These are phyloP conservation scores for Drosophila robusta DNA, from an alignment of 2,888 invertebrate genomes.

Conservation along the genomic window DNA sequence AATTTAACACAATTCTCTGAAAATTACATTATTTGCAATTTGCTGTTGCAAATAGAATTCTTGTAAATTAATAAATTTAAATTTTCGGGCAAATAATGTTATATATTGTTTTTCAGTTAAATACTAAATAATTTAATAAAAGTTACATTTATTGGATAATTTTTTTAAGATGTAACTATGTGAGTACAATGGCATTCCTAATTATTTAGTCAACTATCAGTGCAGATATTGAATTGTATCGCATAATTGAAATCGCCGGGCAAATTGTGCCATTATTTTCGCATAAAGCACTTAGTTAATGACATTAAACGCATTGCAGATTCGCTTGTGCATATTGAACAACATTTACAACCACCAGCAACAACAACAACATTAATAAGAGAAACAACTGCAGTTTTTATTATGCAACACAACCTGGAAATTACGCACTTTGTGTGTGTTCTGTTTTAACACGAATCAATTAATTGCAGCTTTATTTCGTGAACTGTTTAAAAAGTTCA, in stretches of 20 bases:
- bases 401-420: conserved; percentile 25
- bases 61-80: too few species aligned
- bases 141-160: background rate
- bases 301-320: conserved; percentile 22
- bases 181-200: too few species aligned
- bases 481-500: conserved; percentile 44
- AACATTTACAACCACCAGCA: conserved; percentile 21
- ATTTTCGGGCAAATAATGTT: too few species aligned
- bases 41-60: too few species aligned
- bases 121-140: too few species aligned
- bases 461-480: conserved; percentile 69
- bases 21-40: too few species aligned
- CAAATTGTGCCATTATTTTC: conserved; percentile 15
- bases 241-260: conserved; percentile 7
- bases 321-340: conserved; percentile 8
- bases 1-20: too few species aligned
- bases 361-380: conserved; percentile 8
- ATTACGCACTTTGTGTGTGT: conserved; percentile 15
- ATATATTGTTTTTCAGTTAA: too few species aligned
- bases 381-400: conserved; percentile 45
- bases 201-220: background rate
- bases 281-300: conserved; percentile 38
- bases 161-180: background rate
- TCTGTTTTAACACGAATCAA: conserved; percentile 48
- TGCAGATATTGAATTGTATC: background rate